phyloP scores from a whole-genome alignment of 2,797 vertebrate genomes.

The Apodemus agrarius region DNA sequence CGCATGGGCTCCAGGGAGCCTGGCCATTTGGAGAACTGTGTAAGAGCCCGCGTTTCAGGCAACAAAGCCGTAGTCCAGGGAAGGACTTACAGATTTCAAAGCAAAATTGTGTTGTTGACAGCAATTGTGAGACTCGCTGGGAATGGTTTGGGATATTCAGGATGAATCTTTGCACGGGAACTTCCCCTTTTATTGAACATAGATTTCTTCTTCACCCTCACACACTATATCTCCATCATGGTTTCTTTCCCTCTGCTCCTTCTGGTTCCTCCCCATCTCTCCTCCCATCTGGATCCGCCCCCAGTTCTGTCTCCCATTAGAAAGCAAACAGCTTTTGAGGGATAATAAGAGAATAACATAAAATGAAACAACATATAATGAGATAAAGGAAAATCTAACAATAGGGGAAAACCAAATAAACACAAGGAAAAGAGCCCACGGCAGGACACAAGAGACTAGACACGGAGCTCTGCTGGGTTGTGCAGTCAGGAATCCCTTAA shows the following conservation, averaged over 20 bases:
- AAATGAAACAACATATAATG: not conserved
- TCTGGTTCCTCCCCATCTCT: not conserved
- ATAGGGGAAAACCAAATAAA: not conserved
- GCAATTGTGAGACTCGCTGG: not conserved
- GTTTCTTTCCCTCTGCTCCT: not conserved
- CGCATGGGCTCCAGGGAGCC: not conserved
- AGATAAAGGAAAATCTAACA: not conserved
- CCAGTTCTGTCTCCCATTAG: not conserved
- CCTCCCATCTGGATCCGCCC: not conserved
- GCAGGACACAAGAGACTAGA: not conserved
- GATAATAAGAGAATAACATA: not conserved
- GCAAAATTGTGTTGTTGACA: not conserved
- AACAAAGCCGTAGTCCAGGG: not conserved
- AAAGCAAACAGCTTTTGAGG: not conserved
- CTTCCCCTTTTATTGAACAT: not conserved
- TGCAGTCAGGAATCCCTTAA: not conserved
- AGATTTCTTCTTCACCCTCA: not conserved
- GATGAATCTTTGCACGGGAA: not conserved
- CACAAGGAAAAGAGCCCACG: not conserved
- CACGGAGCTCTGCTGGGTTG: no score
- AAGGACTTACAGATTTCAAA: constrained; percentile 10
- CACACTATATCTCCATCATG: not conserved
- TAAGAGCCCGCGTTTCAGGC: not conserved
- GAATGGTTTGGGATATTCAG: not conserved
- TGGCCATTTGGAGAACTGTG: not conserved